These are phyloP conservation scores for Eumeta japonica DNA, from an alignment of 1,140 invertebrate species.

Conservation along the genomic window DNA sequence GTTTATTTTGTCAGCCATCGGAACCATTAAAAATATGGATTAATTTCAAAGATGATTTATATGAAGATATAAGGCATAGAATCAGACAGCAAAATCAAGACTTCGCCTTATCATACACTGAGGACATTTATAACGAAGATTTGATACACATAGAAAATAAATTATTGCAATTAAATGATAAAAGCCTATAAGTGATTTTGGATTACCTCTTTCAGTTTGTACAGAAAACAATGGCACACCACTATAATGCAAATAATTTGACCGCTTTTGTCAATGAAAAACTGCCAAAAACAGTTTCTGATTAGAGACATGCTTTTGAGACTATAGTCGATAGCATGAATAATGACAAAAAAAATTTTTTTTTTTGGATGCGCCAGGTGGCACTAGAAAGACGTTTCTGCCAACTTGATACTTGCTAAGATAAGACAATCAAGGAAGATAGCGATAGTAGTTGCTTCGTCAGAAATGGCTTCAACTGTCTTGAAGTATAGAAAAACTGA, in stretches of 20 bases:
- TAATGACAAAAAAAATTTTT: constrained; percentile 8
- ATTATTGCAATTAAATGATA: too few relatives aligned
- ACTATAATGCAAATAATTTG: constrained; percentile 10
- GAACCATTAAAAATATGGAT: constrained; percentile 13
- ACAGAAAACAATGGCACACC: constrained; percentile 13
- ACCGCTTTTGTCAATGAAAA: too few relatives aligned
- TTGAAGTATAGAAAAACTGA: constrained; percentile 6
- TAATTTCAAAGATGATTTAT: constrained; percentile 10
- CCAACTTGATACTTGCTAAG: too few relatives aligned
- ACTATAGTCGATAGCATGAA: constrained; percentile 13
- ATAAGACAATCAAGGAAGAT: too few relatives aligned
- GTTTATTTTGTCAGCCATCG: too few relatives aligned
- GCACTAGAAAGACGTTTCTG: constrained; percentile 10
- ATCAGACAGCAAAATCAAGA: too few relatives aligned
- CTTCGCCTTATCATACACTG: constrained; percentile 4
- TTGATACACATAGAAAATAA: too few relatives aligned
- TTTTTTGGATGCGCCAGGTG: too few relatives aligned
- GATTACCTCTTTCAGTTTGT: too few relatives aligned
- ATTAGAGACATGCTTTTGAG: constrained; percentile 12
- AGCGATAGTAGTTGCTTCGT: constrained; percentile 6
- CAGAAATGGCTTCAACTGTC: constrained; percentile 7
- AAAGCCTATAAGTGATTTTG: constrained; percentile 16
- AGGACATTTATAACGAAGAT: too few relatives aligned
- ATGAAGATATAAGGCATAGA: constrained; percentile 12
- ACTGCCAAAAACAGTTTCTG: constrained; percentile 12